A percentile compares a stretch with the other conserved stretches of the same genome.
phyloP scores from a whole-genome alignment of 2,113 vertebrate species.

The Callorhinus ursinus region DNA sequence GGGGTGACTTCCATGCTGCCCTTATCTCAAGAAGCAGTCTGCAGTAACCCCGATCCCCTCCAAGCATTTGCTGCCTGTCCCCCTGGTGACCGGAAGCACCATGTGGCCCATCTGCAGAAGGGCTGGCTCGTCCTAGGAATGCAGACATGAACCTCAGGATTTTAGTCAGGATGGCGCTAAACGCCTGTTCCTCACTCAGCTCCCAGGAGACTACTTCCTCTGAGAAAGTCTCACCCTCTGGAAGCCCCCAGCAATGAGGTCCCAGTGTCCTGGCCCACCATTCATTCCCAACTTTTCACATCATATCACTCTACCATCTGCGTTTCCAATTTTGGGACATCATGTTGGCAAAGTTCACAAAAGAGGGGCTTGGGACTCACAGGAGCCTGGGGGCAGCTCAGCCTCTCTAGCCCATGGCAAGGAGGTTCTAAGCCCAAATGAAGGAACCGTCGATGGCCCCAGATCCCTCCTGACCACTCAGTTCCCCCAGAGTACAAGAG shows the following conservation, averaged over 20 bases:
- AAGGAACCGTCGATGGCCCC: not conserved
- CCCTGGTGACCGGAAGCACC: not conserved
- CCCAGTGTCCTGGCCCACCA: accelerated
- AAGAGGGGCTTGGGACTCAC: not conserved
- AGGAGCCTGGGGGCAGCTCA: not conserved
- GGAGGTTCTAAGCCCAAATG: not conserved
- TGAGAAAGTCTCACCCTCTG: not conserved
- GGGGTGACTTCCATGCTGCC: too few relatives aligned
- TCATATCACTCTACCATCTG: not conserved
- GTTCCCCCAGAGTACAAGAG: not conserved
- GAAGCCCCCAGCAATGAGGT: not conserved
- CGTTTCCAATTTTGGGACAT: not conserved
- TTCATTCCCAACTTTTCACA: not conserved
- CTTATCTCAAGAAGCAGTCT: not conserved
- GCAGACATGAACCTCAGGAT: not conserved
- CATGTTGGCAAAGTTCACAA: not conserved
- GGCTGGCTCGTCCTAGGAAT: not conserved
- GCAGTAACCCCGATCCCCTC: not conserved
- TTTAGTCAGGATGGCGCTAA: not conserved
- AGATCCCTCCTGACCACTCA: not conserved
- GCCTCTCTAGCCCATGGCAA: not conserved
- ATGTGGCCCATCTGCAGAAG: accelerated
- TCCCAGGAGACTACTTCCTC: too few relatives aligned
- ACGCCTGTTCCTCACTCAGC: not conserved
- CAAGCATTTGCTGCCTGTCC: not conserved